Base-by-base conservation (phyloP, 2,888 invertebrate species). In the Spodoptera exigua region DNA sequence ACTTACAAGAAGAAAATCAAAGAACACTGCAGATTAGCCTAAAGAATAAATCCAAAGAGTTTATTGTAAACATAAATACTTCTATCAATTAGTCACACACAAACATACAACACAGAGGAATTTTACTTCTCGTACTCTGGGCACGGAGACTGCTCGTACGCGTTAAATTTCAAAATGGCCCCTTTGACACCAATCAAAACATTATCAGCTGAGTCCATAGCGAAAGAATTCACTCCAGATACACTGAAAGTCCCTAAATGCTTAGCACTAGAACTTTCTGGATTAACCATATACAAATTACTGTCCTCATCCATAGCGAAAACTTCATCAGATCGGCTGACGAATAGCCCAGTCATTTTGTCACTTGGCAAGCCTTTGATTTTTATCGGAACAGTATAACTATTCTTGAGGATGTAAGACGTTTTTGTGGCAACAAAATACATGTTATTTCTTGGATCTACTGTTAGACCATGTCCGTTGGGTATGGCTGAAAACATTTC, bases 291-390 rank as follows among this genome's bases (percentile, higher is more conserved):
- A 40, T 88, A 94, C 12, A 93, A 54, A 67, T 91, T 90, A 61
- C 94, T 91, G 1, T 81, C 86, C 14, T 92, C 93, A 77, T 93
- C 93, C 92, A 93, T 93, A 0, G 88, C 93, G 18, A 82, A 94
- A 0, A 93, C 87, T 58, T 88, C 88, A 67, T 91, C 91, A 0
- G 91, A 89, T 41, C 89, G 82, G 44, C 89, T 91, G 0, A 94
- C 90, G 41, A 90, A 93, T 0, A 93, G 80, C 0, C 91, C 91
- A 0, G 89, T 90, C 86, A 92, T 89, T 74, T 86, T 90, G 67
- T 93, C 92, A 34, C 61, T 86, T 0, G 91, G 90, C 10, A 93
- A 62, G 0, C 89, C 91, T 71, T 88, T 89, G 0, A 94, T 92
- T 71, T 90, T 93, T 0, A 91, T 89, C 0, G 93, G 90, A 17